Evolutionary conservation across 2,888 invertebrate genomes (phyloP).

Genomic region (Patella pellucida): DNA sequence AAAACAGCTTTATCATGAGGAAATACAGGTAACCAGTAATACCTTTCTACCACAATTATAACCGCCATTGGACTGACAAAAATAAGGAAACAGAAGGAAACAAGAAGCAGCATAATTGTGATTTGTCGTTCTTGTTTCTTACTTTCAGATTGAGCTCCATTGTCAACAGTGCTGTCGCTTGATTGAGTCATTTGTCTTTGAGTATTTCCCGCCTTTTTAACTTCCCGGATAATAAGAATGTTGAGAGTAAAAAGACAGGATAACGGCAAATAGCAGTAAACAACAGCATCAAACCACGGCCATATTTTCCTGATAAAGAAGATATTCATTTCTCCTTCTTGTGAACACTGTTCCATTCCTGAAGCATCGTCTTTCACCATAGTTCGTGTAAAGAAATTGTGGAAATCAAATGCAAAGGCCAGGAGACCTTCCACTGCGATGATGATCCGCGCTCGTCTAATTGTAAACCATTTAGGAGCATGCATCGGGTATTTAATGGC

Average conservation of each 20-base stretch:
- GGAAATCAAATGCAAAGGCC: conserved; percentile 21
- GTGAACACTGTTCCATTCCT: conserved; percentile 19
- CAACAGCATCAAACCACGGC: conserved; percentile 29
- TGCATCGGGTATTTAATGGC: conserved; percentile 26
- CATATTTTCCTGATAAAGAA: conserved; percentile 22
- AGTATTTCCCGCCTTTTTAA: conserved; percentile 11
- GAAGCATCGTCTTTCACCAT: conserved; percentile 20
- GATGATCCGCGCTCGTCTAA: conserved; percentile 11
- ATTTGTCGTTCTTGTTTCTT: conserved; percentile 19
- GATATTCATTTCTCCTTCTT: conserved; percentile 4
- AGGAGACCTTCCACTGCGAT: conserved; percentile 15
- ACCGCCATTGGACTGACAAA: conserved; percentile 30
- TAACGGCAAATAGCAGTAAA: conserved; percentile 29
- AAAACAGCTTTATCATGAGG: conserved; percentile 21
- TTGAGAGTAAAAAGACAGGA: conserved; percentile 22
- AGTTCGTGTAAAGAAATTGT: conserved; percentile 20
- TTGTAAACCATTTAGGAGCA: conserved; percentile 20
- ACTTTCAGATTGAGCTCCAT: neutral
- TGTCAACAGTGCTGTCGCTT: neutral
- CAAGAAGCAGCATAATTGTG: conserved; percentile 30
- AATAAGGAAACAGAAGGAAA: conserved; percentile 29
- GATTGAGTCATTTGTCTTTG: conserved; percentile 11
- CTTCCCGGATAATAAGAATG: conserved; percentile 22
- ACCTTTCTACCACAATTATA: conserved; percentile 29
- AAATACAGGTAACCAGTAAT: conserved; percentile 16